Evolutionary conservation across 2,888 invertebrate genomes (phyloP), one percentile per base, ranked within the genome.

Genomic region (Dynastes tityus): DNA sequence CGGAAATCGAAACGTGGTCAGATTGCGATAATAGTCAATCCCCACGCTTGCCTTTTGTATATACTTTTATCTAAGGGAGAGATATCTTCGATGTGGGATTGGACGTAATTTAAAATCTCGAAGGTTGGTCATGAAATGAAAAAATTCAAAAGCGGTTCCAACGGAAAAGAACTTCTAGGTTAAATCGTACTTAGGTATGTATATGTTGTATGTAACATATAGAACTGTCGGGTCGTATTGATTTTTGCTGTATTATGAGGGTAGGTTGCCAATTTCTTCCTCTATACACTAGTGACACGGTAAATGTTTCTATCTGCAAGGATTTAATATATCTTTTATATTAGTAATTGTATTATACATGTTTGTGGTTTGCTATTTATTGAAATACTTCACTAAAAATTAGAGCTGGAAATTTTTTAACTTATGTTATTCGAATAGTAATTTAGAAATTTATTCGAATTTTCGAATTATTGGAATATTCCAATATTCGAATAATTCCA

Each of bases 71-170:
- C 32, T n/a, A 1, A 32, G 3, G 29, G 1, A 29, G 53, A 29
- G 53, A 70, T 22, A 22, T 32, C 27, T 22, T 40, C 27, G n/a
- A 27, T 49, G 6, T 13, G 51, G 68, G 32, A 63, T 32, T 32
- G 32, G 64, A 13, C 2, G 70, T 29, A 70, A 70, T 70, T 70
- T 70, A 53, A 53, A 53, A 51, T 68, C 53, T 53, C 11, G 70
- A 70, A 29, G 29, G 51, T 27, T n/a, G 53, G 64, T 53, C 51
- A 49, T 5, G 32, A 32, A 32, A 32, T 45, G 45, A 49, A 70
- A 51, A 70, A 6, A 70, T 70, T 70, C 29, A 29, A 27, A 51
- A 70, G 32, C 51, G 16, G 27, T 51, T 70, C 29, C 16, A 29
- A 53, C 11, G 51, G n/a, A 27, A 51, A 53, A 70, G 70, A 32